Evolutionary conservation across 2,888 invertebrate genomes (phyloP), one percentile per base, ranked within the genome.

Genomic region (Xylota segnis): DNA sequence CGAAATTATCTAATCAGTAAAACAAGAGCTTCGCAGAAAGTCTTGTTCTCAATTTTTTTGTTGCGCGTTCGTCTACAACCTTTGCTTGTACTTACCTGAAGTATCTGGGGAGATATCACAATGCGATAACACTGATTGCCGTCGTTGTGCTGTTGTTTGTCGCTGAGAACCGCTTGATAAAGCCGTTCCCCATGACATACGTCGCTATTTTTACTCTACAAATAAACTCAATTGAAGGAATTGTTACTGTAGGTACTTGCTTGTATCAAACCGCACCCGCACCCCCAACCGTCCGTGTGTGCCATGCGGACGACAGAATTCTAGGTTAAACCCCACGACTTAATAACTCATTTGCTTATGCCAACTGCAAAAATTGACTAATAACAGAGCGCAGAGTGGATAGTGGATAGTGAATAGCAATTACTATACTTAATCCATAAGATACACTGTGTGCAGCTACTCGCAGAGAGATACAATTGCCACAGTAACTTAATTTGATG

Each of bases 401-500:
- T 47, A 37, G 59, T 56, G n/a, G n/a, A n/a, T n/a, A 52, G 58
- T 47, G 23, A 9, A 29, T 47, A 37, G 59, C 56, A 82, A 76
- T 82, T 65, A 76, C 47, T 71, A 6, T n/a, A 43, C 23, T 56
- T 47, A 78, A 78, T 68, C 83, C 66, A 23, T 68, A 65, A 58
- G 71, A 71, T 83, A 76, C 65, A 65, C 18, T 56, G 37, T 18
- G 9, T 6, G 77, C 32, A 45, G 56, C 40, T 61, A 23, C 23
- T 23, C 3, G n/a, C n/a, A 1, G 23, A 23, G 12, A 59, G 59
- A 59, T 71, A 66, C 66, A 77, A 74, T 76, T 71, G 65, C 71
- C 18, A 54, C 70, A 50, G 71, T 56, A 59, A 72, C 68, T 77
- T 63, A 68, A 68, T 83, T 78, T 83, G 83, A 77, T 83, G 78